Evolutionary conservation across 2,113 vertebrate species (phyloP), one percentile per base, ranked within the genome.

Genomic region (Bagarius yarrelli): DNA sequence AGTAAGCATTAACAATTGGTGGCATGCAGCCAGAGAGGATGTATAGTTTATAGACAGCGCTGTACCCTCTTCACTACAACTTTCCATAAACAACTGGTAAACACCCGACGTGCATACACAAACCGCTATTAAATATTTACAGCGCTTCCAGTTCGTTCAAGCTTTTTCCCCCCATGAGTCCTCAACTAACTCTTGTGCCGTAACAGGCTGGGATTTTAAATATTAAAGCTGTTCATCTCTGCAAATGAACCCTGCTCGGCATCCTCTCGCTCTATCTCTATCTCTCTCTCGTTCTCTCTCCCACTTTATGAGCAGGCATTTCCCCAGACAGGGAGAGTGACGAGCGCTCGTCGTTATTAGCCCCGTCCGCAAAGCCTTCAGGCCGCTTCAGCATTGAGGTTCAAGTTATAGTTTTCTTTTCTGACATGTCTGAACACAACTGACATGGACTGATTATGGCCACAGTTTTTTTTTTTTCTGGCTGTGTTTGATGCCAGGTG

Each of bases 111-210:
- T 84, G 85, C 86, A 86, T 74, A 85, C 81, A 82, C 83, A 85
- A 89, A 85, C 23, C 34, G 74, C 40, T 85, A 92, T 93, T 90
- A 91, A 91, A 91, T 88, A 90, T 91, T 92, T 87, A 91, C 83
- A 91, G 53, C 67, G 67, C 67, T 86, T 85, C 80, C 84, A 80
- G 87, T 86, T 89, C 72, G 83, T 88, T 82, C 81, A 60, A 78
- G 83, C 86, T 86, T 87, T 83, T 40, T 56, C 0, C 4, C 76
- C 36, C 36, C 8, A 8, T 85, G 88, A 88, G 66, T 53, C 80
- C 76, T 32, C 83, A 55, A 86, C 80, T 89, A 84, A 84, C 83
- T 86, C 83, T 80, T 83, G 87, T 84, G 80, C 71, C 72, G 87
- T 91, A 87, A 87, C 86, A 79, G 81, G 85, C 87, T 87, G 87